Base-by-base conservation (phyloP, 2,113 vertebrate species). In the Sorex araneus region DNA sequence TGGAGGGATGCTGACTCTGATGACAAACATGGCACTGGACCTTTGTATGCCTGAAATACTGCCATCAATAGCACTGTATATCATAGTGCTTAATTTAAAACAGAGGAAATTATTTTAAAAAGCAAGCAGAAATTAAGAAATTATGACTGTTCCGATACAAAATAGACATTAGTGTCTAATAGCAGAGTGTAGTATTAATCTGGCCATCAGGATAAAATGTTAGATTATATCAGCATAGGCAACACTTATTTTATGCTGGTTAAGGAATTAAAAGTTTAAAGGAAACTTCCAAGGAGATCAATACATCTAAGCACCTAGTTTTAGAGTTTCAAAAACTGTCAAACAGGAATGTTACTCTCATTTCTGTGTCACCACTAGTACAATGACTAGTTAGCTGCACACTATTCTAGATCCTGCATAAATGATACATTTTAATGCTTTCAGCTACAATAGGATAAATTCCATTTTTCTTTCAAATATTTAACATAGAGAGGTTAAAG, bases 201-300 rank as follows among this genome's bases (percentile, higher is more conserved):
- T 54, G 54, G 54, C 54, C 18, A 54, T 54, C 54, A 54, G 54
- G 13, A 54, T 54, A 12, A 15, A 54, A 54, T 15, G 18, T 54
- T 54, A 54, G 18, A 16, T 8, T 54, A 12, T 54, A 54, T 15
- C 13, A 54, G 18, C 54, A 54, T 54, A 32, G 10, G 12, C 40
- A 21, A 74, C 87, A 7, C 57, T 66, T 84, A 16, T 74, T 23
- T 79, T 60, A 18, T 8, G 4, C 45, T 27, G 13, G 76, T 13
- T 40, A 78, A 90, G 40, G 63, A 94, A 12, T 76, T 77, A 91
- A 85, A 91, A 85, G 84, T 45, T 45, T 32, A 75, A 15, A 13
- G n/a, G 50, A 67, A 80, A 63, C 11, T 82, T 27, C n/a, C 8
- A 83, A 90, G 32, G 40, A 23, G 9, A 71, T 63, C 30, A 85